Conservation (phyloP, 2,888 invertebrate species). For the Acronicta psi region DNA sequence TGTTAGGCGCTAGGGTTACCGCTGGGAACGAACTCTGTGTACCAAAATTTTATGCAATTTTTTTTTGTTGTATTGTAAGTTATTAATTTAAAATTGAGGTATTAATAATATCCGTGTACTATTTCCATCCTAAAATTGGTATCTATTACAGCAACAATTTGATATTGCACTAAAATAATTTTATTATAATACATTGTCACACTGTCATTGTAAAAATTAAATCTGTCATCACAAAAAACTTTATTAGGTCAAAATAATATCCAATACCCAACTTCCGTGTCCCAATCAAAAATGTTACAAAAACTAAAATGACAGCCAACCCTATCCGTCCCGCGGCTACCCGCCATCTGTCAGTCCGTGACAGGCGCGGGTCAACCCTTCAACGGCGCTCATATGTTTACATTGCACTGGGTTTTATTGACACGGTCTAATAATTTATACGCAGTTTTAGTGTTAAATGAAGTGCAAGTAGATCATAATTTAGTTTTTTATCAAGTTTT, state of each 20-base stretch:
- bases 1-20: slow-evolving; percentile 61
- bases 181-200: too few species aligned
- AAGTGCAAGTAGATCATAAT: slow-evolving; percentile 18
- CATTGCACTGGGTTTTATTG: slow-evolving; percentile 53
- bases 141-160: too few species aligned
- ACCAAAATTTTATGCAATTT: too few species aligned
- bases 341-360: slow-evolving; percentile 74
- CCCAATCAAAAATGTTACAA: slow-evolving; percentile 31
- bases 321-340: slow-evolving; percentile 57
- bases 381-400: slow-evolving; percentile 55
- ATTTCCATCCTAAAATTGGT: too few species aligned
- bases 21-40: background rate
- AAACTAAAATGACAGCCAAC: slow-evolving; percentile 57
- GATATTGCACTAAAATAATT: too few species aligned
- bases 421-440: slow-evolving; percentile 51
- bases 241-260: slow-evolving; percentile 36
- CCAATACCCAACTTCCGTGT: slow-evolving; percentile 50
- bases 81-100: too few species aligned
- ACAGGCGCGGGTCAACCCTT: slow-evolving; percentile 61
- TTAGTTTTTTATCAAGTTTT: background rate
- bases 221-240: slow-evolving; percentile 3
- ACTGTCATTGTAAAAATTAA: too few species aligned
- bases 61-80: too few species aligned
- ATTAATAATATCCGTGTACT: too few species aligned
- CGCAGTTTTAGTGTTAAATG: slow-evolving; percentile 41